Percentiles rank a stretch among this genome's conserved stretches.
Conservation (phyloP, 1,140 invertebrate genomes). For the Pinna nobilis region DNA sequence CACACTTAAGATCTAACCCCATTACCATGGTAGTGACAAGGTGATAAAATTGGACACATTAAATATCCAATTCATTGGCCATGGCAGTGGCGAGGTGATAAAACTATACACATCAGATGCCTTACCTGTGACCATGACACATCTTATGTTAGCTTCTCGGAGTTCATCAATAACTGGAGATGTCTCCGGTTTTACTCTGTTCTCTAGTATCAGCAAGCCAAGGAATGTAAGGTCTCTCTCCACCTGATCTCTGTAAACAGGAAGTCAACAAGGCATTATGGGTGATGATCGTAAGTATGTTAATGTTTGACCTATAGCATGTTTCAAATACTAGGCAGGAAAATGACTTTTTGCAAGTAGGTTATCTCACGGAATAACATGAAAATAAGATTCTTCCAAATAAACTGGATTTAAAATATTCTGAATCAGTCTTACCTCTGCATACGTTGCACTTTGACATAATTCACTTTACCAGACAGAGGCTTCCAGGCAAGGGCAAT, state of each 20-base stretch:
- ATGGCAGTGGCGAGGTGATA: neutral
- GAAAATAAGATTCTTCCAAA: too few relatives aligned
- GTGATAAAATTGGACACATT: neutral
- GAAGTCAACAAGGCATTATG: neutral
- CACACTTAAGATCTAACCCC: too few relatives aligned
- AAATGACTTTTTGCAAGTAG: too few relatives aligned
- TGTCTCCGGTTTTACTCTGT: conserved; percentile 91
- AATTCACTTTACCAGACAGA: conserved; percentile 70
- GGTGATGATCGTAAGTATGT: too few relatives aligned
- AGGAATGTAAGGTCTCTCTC: conserved; percentile 91
- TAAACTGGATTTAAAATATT: too few relatives aligned
- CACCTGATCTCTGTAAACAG: conserved; percentile 64
- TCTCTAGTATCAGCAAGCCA: conserved; percentile 94
- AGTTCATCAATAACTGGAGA: conserved; percentile 86
- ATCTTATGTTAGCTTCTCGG: conserved; percentile 88
- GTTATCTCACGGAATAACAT: too few relatives aligned
- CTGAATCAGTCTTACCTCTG: conserved; percentile 60
- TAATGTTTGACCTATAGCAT: too few relatives aligned
- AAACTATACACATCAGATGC: neutral
- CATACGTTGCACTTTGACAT: conserved; percentile 70
- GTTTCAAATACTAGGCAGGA: too few relatives aligned
- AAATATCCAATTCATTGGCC: neutral
- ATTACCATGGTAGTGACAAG: neutral
- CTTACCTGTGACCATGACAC: conserved; percentile 94
- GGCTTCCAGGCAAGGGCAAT: conserved; percentile 75